Evolutionary conservation across 2,113 vertebrate genomes (phyloP).

Genomic region (Corydoras maculifer): DNA sequence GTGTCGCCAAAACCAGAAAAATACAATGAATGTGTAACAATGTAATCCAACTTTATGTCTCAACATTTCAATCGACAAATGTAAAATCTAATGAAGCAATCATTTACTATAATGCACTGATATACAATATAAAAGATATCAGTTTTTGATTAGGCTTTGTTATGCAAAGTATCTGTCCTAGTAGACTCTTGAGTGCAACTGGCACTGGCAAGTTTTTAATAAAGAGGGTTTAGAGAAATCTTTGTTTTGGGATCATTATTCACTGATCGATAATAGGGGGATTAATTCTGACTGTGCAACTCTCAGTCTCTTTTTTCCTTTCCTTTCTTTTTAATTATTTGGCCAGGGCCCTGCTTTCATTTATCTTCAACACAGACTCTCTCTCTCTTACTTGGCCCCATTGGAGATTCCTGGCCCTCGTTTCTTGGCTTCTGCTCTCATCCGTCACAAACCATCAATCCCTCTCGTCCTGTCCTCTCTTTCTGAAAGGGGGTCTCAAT

Average conservation of each 20-base stretch:
- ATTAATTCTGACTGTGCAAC: constrained; percentile 41
- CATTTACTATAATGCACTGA: neutral
- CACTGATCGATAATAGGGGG: constrained; percentile 33
- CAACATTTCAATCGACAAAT: too few relatives aligned
- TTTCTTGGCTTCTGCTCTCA: constrained; percentile 59
- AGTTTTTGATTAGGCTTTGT: constrained; percentile 26
- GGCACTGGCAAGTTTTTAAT: constrained; percentile 38
- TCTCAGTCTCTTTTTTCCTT: constrained; percentile 30
- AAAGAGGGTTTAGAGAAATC: constrained; percentile 36
- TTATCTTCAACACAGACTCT: constrained; percentile 26
- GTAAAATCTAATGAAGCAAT: too few relatives aligned
- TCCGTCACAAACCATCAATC: constrained; percentile 64
- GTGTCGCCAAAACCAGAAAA: too few relatives aligned
- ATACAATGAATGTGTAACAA: too few relatives aligned
- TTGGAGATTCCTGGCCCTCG: constrained; percentile 49
- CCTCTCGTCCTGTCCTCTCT: constrained; percentile 51
- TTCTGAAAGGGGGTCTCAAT: constrained; percentile 28
- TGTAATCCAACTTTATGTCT: too few relatives aligned
- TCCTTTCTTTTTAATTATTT: constrained; percentile 35
- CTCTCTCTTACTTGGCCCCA: constrained; percentile 42
- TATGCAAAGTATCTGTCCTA: constrained; percentile 23
- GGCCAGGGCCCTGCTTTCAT: constrained; percentile 34
- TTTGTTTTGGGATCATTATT: constrained; percentile 39
- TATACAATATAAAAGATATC: constrained; percentile 22
- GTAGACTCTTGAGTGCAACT: constrained; percentile 29